Percentiles rank a stretch among this genome's conserved stretches.
phyloP scores from a whole-genome alignment of 2,113 vertebrate species.

The Rhipidura dahli region DNA sequence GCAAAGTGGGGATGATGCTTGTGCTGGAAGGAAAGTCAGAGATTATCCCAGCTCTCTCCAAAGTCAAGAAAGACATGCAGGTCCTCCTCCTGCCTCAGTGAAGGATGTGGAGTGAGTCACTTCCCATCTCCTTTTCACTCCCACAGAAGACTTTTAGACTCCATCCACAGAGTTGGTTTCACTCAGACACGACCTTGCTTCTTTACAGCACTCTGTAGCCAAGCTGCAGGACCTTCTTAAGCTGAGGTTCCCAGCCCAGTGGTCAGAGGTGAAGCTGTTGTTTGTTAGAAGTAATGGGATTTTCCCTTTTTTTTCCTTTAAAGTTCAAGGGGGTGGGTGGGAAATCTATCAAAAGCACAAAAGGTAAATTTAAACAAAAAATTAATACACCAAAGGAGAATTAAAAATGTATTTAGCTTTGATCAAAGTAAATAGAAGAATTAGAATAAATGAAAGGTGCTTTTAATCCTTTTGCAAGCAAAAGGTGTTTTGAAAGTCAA shows the following conservation, averaged over 20 bases:
- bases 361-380: conserved; percentile 34
- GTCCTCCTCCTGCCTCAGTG: neutral
- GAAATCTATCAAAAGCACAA: neutral
- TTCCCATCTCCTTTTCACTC: neutral
- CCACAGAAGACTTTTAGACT: neutral
- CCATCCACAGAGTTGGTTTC: neutral
- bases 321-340: neutral
- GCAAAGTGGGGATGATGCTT: neutral
- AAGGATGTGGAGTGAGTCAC: neutral
- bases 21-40: neutral
- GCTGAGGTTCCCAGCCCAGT: neutral
- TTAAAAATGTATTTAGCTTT: conserved; percentile 34
- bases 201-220: neutral
- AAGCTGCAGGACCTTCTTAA: neutral
- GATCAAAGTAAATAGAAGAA: conserved; percentile 36
- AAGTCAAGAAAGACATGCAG: neutral
- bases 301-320: neutral
- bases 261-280: neutral
- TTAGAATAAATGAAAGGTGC: neutral
- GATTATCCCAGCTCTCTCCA: neutral
- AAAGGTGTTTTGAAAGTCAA: conserved; percentile 45
- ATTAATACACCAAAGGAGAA: neutral
- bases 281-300: conserved; percentile 10
- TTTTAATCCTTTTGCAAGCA: conserved; percentile 1
- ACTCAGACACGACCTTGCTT: neutral